phyloP scores from a whole-genome alignment of 2,888 invertebrate genomes.

The Conistra vaccinii region DNA sequence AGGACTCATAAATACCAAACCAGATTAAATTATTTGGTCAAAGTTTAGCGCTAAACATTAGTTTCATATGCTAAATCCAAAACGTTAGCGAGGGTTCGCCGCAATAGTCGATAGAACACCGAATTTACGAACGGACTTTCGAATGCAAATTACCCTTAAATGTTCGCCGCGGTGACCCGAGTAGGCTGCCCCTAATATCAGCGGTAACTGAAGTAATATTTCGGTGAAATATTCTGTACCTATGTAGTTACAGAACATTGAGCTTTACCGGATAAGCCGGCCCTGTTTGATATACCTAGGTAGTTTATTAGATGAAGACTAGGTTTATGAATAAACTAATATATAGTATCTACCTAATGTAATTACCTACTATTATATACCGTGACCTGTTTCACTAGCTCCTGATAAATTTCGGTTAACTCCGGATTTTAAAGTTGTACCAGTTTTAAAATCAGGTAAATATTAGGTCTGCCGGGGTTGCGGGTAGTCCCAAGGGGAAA shows the following conservation, averaged over 20 bases:
- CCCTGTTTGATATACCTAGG: neutral
- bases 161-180: slow-evolving; percentile 26
- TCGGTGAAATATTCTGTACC: slow-evolving; percentile 9
- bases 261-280: neutral
- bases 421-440: neutral
- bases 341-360: too few relatives aligned
- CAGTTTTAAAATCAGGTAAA: neutral
- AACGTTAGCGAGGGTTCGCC: slow-evolving; percentile 41
- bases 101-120: slow-evolving; percentile 52
- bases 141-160: slow-evolving; percentile 58
- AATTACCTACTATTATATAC: too few relatives aligned
- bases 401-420: neutral
- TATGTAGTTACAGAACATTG: slow-evolving; percentile 24
- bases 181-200: slow-evolving; percentile 13
- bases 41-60: slow-evolving; percentile 35
- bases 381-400: neutral
- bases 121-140: slow-evolving; percentile 54
- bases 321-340: too few relatives aligned
- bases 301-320: neutral
- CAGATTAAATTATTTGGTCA: slow-evolving; percentile 52
- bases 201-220: slow-evolving; percentile 26
- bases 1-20: slow-evolving; percentile 46
- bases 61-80: slow-evolving; percentile 52
- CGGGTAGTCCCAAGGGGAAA: too few relatives aligned
- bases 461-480: too few relatives aligned